Conservation (phyloP, 2,113 vertebrate species). For the Semnornis frantzii region DNA sequence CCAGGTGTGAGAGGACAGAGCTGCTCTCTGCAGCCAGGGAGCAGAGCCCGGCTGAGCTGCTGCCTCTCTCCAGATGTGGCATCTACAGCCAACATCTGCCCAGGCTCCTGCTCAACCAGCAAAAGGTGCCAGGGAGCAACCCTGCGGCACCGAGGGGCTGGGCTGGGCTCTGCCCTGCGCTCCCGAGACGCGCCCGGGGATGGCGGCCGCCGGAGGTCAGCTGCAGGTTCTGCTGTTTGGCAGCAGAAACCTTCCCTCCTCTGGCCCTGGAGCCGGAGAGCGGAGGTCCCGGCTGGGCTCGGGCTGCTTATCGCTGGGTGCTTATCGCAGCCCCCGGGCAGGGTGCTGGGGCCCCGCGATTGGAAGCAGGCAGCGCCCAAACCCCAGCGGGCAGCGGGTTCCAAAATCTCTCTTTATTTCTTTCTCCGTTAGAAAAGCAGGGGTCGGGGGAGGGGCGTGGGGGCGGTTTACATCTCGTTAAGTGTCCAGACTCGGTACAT, state of each 20-base stretch:
- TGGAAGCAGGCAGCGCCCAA: conserved; percentile 25
- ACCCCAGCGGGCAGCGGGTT: conserved; percentile 26
- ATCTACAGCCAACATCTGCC: background rate
- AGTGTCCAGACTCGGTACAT: conserved; percentile 65
- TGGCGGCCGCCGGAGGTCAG: background rate
- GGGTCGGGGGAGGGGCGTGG: background rate
- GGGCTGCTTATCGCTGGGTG: background rate
- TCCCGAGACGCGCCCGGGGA: background rate
- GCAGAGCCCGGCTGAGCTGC: fast-evolving
- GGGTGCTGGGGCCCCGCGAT: background rate
- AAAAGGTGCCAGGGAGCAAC: background rate
- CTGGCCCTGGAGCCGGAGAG: background rate
- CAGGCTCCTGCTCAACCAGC: background rate
- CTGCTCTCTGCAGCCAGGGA: background rate
- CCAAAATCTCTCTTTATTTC: conserved; percentile 80
- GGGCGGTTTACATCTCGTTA: conserved; percentile 52
- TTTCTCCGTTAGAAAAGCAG: conserved; percentile 72
- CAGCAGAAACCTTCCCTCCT: background rate
- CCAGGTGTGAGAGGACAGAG: background rate
- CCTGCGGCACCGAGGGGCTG: fast-evolving
- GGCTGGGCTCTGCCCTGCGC: background rate
- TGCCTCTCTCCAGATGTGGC: background rate
- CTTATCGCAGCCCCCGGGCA: background rate
- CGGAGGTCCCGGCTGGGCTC: fast-evolving
- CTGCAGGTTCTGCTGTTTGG: background rate